phyloP scores from a whole-genome alignment of 2,888 invertebrate species.

The Agonopterix arenella region DNA sequence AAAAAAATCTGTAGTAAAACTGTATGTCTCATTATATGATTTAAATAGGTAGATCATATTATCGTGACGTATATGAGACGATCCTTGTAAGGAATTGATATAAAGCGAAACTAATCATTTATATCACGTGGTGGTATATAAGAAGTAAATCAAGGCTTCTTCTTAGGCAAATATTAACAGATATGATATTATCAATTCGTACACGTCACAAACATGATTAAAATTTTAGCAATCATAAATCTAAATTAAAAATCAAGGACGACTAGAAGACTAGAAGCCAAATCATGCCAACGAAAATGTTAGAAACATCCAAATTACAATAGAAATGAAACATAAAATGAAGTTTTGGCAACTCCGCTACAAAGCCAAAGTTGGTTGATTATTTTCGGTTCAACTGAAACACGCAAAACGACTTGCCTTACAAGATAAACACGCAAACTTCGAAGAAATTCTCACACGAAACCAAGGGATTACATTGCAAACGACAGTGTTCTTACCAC shows the following conservation, averaged over 20 bases:
- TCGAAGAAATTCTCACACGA: slow-evolving; percentile 58
- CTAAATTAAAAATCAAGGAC: too few relatives aligned
- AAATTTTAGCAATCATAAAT: too few relatives aligned
- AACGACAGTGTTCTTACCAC: slow-evolving; percentile 35
- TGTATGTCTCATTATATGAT: not conserved
- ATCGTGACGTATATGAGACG: not conserved
- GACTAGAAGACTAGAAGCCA: too few relatives aligned
- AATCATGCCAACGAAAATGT: too few relatives aligned
- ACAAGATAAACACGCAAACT: slow-evolving; percentile 63
- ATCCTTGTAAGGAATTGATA: too few relatives aligned
- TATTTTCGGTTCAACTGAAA: slow-evolving; percentile 53
- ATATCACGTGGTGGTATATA: too few relatives aligned
- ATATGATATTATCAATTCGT: too few relatives aligned
- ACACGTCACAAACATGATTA: too few relatives aligned
- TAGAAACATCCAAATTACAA: not conserved
- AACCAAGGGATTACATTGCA: slow-evolving; percentile 49
- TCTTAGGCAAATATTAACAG: too few relatives aligned
- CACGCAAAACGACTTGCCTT: slow-evolving; percentile 56
- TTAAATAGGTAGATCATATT: slow-evolving; percentile 8
- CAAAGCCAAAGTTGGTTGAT: slow-evolving; percentile 52
- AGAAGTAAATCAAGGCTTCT: too few relatives aligned
- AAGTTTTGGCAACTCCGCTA: slow-evolving; percentile 34
- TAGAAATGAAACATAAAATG: slow-evolving; percentile 12
- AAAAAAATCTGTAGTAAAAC: slow-evolving; percentile 26
- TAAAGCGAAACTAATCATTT: too few relatives aligned